A percentile compares a stretch with the other conserved stretches of the same genome.
phyloP scores from a whole-genome alignment of 2,113 vertebrate species.

The Trochalopteron elliotii region DNA sequence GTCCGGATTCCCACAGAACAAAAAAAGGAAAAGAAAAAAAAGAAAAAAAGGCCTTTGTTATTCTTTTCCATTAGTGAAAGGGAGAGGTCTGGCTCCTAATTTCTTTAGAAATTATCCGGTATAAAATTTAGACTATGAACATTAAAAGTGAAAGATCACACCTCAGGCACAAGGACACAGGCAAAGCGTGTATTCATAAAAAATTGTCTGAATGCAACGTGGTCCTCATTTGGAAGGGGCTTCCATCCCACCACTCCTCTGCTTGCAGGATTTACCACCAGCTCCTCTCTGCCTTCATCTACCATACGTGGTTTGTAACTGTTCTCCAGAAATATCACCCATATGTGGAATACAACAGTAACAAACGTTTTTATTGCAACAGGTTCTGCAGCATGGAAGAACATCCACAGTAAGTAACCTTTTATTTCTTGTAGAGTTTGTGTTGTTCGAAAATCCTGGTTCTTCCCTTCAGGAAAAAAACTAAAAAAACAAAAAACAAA shows the following conservation, averaged over 20 bases:
- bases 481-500: background rate
- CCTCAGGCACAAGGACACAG: background rate
- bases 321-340: constrained; percentile 30
- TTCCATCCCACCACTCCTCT: constrained; percentile 2
- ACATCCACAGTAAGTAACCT: constrained; percentile 70
- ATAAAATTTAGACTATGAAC: constrained; percentile 12
- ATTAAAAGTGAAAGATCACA: constrained; percentile 19
- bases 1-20: background rate
- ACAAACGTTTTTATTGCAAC: constrained; percentile 75
- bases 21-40: background rate
- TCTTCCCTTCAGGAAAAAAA: background rate
- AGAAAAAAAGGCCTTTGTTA: constrained; percentile 57
- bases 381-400: constrained; percentile 72
- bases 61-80: background rate
- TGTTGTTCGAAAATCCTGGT: background rate
- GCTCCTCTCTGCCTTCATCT: constrained; percentile 37
- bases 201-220: background rate
- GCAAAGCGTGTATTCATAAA: background rate
- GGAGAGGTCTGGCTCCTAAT: background rate
- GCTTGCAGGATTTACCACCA: constrained; percentile 26
- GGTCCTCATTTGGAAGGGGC: constrained; percentile 23
- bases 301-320: background rate
- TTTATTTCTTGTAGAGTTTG: constrained; percentile 34
- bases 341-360: constrained; percentile 58
- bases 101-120: background rate